Conservation (phyloP, 2,113 vertebrate genomes). For the Myrmophylax atrothorax region DNA sequence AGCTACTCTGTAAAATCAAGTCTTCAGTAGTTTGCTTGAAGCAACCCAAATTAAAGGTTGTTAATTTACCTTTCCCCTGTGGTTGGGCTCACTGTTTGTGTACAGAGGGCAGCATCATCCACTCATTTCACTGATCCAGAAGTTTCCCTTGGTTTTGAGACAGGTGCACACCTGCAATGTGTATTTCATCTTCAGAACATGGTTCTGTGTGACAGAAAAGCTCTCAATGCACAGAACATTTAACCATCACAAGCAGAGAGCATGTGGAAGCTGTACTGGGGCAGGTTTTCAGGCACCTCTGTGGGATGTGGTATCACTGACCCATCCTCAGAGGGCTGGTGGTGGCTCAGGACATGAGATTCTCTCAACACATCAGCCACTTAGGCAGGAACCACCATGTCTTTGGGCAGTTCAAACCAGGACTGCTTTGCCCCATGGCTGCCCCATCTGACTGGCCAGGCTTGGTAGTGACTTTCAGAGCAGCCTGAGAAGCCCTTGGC, state of each 20-base stretch:
- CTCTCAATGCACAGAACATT: not conserved
- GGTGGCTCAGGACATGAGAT: not conserved
- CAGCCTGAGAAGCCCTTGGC: not conserved
- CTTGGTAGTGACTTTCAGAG: not conserved
- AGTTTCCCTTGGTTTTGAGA: not conserved
- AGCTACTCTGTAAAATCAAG: not conserved
- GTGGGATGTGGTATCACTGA: not conserved
- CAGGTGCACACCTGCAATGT: accelerated
- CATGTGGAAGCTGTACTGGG: not conserved
- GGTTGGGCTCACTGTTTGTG: not conserved
- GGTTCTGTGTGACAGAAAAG: not conserved
- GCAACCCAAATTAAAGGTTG: not conserved
- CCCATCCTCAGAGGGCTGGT: not conserved
- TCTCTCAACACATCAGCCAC: not conserved
- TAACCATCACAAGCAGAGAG: not conserved
- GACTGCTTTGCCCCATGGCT: not conserved
- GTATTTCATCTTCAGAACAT: not conserved
- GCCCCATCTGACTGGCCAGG: not conserved
- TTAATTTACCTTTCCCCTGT: not conserved
- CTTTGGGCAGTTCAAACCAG: not conserved
- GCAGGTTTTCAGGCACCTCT: not conserved
- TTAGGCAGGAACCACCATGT: not conserved
- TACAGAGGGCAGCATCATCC: not conserved
- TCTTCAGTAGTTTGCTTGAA: not conserved
- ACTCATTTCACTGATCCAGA: not conserved